Evolutionary conservation across 2,797 vertebrate species (phyloP).

Genomic region (Oreochromis mossambicus): DNA sequence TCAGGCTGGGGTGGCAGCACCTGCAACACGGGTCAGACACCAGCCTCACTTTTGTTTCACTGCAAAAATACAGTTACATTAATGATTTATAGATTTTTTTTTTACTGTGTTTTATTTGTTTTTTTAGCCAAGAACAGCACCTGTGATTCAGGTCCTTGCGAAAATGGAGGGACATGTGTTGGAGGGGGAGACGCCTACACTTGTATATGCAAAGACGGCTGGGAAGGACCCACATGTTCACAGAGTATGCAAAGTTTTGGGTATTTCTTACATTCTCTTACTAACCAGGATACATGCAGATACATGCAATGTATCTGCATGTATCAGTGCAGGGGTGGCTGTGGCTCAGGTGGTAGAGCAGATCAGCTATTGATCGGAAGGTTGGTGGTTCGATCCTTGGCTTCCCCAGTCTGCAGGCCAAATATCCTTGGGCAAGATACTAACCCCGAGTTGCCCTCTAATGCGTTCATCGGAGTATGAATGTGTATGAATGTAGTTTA

Average conservation of each 20-base stretch:
- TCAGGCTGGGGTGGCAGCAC: slow-evolving; percentile 89
- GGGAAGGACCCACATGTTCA: slow-evolving; percentile 89
- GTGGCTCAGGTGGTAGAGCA: no score
- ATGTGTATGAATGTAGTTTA: no score
- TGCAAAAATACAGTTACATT: background rate
- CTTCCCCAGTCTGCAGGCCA: no score
- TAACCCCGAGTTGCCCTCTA: no score
- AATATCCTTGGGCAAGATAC: no score
- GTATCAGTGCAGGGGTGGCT: no score
- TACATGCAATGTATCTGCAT: background rate
- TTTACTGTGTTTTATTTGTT: background rate
- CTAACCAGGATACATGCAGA: background rate
- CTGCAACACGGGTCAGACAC: slow-evolving; percentile 83
- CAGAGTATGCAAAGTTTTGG: slow-evolving; percentile 77
- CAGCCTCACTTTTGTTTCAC: background rate
- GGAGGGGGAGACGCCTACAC: slow-evolving; percentile 86
- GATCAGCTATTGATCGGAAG: no score
- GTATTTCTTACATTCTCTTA: background rate
- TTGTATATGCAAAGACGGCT: slow-evolving; percentile 96
- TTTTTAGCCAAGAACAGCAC: slow-evolving; percentile 87
- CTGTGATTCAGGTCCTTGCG: slow-evolving; percentile 89
- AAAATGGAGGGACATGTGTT: slow-evolving; percentile 92
- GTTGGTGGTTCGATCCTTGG: no score
- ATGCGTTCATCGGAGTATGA: no score
- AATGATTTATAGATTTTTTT: background rate